Conservation (phyloP, 37 sponge, comb jelly and placozoan genomes). For the Theonella swinhoei region DNA sequence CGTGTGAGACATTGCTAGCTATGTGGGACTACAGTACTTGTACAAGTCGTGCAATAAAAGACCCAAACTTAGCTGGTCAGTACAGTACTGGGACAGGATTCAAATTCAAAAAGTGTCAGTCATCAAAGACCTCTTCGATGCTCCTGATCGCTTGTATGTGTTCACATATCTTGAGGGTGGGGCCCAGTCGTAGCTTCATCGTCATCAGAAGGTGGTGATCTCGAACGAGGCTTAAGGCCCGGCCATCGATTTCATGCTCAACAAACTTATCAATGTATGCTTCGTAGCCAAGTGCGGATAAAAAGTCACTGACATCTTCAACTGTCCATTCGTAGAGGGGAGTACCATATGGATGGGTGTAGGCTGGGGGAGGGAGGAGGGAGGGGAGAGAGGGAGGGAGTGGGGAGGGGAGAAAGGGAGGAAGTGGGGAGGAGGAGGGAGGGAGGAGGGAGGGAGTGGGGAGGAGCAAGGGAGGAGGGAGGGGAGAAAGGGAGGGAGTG, state of each 20-base stretch:
- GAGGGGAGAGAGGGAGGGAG: background rate
- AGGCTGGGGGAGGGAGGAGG: slow-evolving; percentile 13
- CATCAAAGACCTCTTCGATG: slow-evolving; percentile 23
- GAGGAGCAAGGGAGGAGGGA: no score
- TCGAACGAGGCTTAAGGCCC: slow-evolving; percentile 55
- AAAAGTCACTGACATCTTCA: slow-evolving; percentile 71
- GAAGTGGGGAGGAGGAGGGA: background rate
- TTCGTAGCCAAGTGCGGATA: slow-evolving; percentile 66
- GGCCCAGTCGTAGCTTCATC: slow-evolving; percentile 68
- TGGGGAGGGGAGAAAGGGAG: background rate
- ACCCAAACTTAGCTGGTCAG: no score
- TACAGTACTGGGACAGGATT: no score
- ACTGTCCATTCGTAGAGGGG: slow-evolving; percentile 58
- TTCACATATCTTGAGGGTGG: slow-evolving; percentile 65
- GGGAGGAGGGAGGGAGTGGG: background rate
- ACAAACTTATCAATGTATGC: slow-evolving; percentile 64
- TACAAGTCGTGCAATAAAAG: no score
- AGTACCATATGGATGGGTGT: slow-evolving; percentile 61
- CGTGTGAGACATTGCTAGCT: no score
- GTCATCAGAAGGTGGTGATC: slow-evolving; percentile 76
- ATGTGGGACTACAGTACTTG: no score
- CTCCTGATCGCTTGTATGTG: slow-evolving; percentile 54
- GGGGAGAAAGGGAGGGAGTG: no score
- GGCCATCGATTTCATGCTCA: slow-evolving; percentile 71
- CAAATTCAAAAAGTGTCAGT: background rate